A percentile compares a stretch with the other conserved stretches of the same genome.
Evolutionary conservation across 2,113 vertebrate genomes (phyloP).

Genomic region (Perca schrenkii): DNA sequence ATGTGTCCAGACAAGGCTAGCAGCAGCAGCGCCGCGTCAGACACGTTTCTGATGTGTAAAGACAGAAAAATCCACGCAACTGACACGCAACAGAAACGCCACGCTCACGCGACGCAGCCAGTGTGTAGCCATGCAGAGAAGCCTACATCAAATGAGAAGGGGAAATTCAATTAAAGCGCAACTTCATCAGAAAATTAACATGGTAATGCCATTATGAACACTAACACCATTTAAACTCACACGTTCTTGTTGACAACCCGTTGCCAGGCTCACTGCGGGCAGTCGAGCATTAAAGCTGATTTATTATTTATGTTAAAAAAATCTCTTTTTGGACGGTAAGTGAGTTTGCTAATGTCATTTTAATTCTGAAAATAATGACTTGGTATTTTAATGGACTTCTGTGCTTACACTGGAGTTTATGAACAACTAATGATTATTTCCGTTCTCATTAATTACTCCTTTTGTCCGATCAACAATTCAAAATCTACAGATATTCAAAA

Average conservation of each 20-base stretch:
- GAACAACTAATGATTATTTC: not conserved
- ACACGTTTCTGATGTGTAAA: too few species aligned
- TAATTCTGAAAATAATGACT: not conserved
- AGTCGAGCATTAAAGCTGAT: not conserved
- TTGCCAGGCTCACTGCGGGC: not conserved
- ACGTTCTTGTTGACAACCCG: conserved; percentile 1
- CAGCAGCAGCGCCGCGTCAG: too few species aligned
- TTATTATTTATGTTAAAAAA: not conserved
- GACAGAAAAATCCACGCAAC: too few species aligned
- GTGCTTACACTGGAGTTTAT: not conserved
- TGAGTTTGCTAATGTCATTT: not conserved
- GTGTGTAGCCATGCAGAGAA: not conserved
- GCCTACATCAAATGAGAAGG: not conserved
- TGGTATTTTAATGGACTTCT: not conserved
- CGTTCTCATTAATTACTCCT: not conserved
- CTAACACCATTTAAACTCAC: conserved; percentile 31
- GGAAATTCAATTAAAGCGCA: conserved; percentile 46
- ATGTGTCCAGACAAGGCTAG: too few species aligned
- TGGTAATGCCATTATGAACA: conserved; percentile 44
- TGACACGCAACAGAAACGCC: too few species aligned
- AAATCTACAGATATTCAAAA: not conserved
- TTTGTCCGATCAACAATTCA: not conserved
- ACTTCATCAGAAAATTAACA: not conserved
- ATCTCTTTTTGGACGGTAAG: not conserved
- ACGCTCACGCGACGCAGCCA: too few species aligned